Evolutionary conservation across 1,140 invertebrate genomes (phyloP).

Genomic region (Plutomurus gul): DNA sequence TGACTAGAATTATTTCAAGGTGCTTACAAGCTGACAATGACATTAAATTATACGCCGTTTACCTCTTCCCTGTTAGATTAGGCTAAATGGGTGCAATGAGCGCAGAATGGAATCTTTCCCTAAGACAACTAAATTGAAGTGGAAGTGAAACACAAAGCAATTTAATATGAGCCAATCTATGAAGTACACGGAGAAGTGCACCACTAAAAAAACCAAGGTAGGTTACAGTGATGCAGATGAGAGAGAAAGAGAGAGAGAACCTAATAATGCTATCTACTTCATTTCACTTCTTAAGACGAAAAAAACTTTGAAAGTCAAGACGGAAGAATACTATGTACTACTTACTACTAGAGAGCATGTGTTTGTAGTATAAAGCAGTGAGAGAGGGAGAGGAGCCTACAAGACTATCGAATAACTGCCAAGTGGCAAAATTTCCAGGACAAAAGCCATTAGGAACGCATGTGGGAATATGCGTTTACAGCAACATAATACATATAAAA

Average conservation of each 20-base stretch:
- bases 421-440: constrained; percentile 26
- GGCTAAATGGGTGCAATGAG: not conserved
- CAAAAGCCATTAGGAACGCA: constrained; percentile 24
- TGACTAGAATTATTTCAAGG: no score
- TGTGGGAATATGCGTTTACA: constrained; percentile 28
- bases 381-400: constrained; percentile 6
- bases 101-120: not conserved
- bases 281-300: not conserved
- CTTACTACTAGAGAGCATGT: not conserved
- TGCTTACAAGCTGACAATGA: no score
- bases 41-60: no score
- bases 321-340: not conserved
- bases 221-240: not conserved
- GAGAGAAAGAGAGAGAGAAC: not conserved
- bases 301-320: not conserved
- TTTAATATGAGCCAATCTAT: constrained; percentile 8
- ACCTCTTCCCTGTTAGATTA: no score
- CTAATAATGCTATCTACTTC: constrained; percentile 19
- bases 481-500: constrained; percentile 30
- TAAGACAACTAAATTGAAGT: constrained; percentile 1
- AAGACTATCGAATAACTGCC: constrained; percentile 28
- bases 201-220: not conserved
- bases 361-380: no score
- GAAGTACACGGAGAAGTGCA: not conserved
- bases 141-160: not conserved